A percentile compares a stretch with the other conserved stretches of the same genome.
These are phyloP conservation scores for Molossus molossus DNA, from an alignment of 2,797 vertebrate species.

Conservation along the genomic window DNA sequence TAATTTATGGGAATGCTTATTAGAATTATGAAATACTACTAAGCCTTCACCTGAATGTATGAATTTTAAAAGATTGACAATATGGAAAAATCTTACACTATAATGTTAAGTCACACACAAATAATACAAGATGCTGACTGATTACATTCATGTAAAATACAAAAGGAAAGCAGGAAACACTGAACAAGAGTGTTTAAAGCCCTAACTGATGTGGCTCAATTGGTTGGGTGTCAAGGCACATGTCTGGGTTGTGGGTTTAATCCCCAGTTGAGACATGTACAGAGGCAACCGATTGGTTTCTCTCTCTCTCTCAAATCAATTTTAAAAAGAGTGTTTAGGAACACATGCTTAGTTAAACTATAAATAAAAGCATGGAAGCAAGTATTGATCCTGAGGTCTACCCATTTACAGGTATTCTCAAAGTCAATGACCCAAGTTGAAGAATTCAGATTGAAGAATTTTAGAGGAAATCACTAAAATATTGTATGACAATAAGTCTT, in stretches of 20 bases:
- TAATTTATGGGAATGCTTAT: background rate
- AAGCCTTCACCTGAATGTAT: background rate
- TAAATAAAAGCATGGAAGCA: background rate
- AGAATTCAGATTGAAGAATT: background rate
- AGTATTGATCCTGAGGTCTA: background rate
- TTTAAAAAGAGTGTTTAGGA: background rate
- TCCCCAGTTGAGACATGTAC: too few species aligned
- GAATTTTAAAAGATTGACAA: background rate
- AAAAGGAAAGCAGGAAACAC: background rate
- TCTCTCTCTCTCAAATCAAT: too few species aligned
- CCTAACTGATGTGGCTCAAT: too few species aligned
- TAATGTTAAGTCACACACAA: background rate
- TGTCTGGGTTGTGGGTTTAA: too few species aligned
- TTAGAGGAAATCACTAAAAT: background rate
- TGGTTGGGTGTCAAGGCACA: too few species aligned
- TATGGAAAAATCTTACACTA: constrained; percentile 1
- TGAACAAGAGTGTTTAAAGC: background rate
- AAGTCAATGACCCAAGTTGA: background rate
- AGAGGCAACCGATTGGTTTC: too few species aligned
- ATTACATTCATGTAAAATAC: background rate
- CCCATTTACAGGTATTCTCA: background rate
- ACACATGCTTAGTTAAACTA: background rate
- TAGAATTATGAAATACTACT: background rate
- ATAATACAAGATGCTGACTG: background rate
- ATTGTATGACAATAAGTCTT: background rate